Conservation (phyloP, 2,888 invertebrate species). For the Leptogaster cylindrica region DNA sequence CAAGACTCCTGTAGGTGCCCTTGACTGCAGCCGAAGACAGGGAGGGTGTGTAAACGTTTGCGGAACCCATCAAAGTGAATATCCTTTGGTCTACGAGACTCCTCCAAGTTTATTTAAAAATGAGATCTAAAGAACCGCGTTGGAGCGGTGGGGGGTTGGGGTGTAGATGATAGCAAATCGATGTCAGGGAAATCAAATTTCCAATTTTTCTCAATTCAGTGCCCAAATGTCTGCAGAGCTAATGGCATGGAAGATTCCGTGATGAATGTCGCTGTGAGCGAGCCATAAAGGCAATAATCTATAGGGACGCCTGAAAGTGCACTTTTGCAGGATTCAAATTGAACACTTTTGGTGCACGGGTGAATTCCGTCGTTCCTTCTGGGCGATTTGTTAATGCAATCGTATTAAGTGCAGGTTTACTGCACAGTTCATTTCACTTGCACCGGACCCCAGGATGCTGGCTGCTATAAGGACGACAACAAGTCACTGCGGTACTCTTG, state of each 20-base stretch:
- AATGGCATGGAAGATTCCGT: constrained; percentile 38
- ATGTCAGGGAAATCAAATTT: constrained; percentile 39
- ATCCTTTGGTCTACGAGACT: not conserved
- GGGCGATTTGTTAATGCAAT: constrained; percentile 39
- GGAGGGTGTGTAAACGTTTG: not conserved
- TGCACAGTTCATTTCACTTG: not conserved
- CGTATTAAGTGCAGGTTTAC: constrained; percentile 16
- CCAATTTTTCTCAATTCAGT: constrained; percentile 36
- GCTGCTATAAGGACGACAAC: not conserved
- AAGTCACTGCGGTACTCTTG: not conserved
- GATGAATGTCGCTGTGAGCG: constrained; percentile 27
- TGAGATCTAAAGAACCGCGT: constrained; percentile 16
- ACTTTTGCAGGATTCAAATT: constrained; percentile 18
- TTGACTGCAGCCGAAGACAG: constrained; percentile 1
- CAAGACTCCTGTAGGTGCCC: no score
- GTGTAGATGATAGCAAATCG: not conserved
- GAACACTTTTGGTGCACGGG: constrained; percentile 10
- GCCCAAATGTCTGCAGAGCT: constrained; percentile 21
- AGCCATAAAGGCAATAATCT: constrained; percentile 11
- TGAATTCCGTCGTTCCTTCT: not conserved
- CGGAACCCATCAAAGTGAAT: no score
- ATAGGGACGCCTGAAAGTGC: constrained; percentile 14
- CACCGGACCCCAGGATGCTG: not conserved
- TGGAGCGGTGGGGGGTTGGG: not conserved
- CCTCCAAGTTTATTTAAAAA: constrained; percentile 28